Evolutionary conservation across 2,113 vertebrate genomes (phyloP).

Genomic region (Trematomus loennbergii): DNA sequence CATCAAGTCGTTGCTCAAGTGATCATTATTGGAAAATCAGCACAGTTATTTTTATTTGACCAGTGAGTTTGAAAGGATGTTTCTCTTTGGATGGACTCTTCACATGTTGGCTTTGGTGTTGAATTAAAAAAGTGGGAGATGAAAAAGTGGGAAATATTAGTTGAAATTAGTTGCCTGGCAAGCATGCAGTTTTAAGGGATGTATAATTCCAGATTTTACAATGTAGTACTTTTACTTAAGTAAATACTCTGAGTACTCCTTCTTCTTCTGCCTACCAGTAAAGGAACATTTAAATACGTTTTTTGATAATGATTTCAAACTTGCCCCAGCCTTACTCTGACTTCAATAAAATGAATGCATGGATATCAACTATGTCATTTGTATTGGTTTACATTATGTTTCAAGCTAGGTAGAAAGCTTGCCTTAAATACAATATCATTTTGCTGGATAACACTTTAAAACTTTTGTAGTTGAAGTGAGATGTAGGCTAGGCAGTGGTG

Average conservation of each 20-base stretch:
- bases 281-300: no score
- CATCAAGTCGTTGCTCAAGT: not conserved
- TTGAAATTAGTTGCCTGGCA: not conserved
- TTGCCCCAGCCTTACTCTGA: not conserved
- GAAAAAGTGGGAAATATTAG: not conserved
- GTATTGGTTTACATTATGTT: not conserved
- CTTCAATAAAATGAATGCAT: not conserved
- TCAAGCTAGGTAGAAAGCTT: no score
- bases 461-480: conserved; percentile 7
- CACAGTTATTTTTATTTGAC: not conserved
- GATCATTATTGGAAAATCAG: not conserved
- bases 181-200: not conserved
- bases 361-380: not conserved
- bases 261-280: no score
- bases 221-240: no score
- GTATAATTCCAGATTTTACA: not conserved
- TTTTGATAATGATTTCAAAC: not conserved
- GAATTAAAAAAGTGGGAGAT: conserved; percentile 3
- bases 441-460: no score
- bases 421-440: no score
- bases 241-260: no score
- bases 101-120: not conserved
- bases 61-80: not conserved
- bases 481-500: conserved; percentile 4
- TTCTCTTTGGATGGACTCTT: conserved; percentile 1